Percentiles rank a stretch among this genome's conserved stretches.
phyloP scores from a whole-genome alignment of 1,140 invertebrate species.

The Megalopta genalis region DNA sequence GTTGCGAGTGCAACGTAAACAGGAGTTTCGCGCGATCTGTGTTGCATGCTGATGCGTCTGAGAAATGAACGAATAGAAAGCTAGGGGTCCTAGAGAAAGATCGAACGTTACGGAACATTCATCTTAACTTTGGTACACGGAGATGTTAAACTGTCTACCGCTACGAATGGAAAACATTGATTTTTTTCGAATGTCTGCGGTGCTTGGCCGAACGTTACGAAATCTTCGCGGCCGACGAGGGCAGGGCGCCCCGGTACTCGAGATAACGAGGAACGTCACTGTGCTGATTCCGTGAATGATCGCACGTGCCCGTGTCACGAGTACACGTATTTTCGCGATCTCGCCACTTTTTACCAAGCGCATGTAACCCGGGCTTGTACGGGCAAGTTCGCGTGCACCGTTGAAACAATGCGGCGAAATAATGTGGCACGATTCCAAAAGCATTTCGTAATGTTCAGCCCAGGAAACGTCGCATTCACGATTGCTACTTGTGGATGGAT shows the following conservation, averaged over 20 bases:
- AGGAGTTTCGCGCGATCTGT: background rate
- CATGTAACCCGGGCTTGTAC: too few relatives aligned
- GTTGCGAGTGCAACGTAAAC: slow-evolving; percentile 11
- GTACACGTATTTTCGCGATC: too few relatives aligned
- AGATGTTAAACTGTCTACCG: slow-evolving; percentile 71
- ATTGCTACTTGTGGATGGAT: slow-evolving; percentile 77
- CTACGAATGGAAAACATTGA: slow-evolving; percentile 78
- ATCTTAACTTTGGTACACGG: slow-evolving; percentile 73
- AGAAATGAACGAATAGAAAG: slow-evolving; percentile 16
- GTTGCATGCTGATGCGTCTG: background rate
- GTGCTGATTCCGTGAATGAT: background rate
- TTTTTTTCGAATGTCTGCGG: slow-evolving; percentile 70
- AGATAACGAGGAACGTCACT: background rate
- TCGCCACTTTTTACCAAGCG: background rate
- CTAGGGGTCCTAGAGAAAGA: slow-evolving; percentile 8
- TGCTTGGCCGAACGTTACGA: slow-evolving; percentile 67
- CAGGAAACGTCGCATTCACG: slow-evolving; percentile 64
- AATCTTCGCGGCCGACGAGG: slow-evolving; percentile 13
- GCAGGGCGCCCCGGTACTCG: too few relatives aligned
- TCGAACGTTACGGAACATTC: slow-evolving; percentile 65
- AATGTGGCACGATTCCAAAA: slow-evolving; percentile 24
- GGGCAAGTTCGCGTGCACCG: too few relatives aligned
- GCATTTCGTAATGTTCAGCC: slow-evolving; percentile 68
- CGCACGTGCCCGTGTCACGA: slow-evolving; percentile 16
- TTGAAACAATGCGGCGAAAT: background rate